Conservation (phyloP, 2,113 vertebrate species). For the Psophia crepitans region DNA sequence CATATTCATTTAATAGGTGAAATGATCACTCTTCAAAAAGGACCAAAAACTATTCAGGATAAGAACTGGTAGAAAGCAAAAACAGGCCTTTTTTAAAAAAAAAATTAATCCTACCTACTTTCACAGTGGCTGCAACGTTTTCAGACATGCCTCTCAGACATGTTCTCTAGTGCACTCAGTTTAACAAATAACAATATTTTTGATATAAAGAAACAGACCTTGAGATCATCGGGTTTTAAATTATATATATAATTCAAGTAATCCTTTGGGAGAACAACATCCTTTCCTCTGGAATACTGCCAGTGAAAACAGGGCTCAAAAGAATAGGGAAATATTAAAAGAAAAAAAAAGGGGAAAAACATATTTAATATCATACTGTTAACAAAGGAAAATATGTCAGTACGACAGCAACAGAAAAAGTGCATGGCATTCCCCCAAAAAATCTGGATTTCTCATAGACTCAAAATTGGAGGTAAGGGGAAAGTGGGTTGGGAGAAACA, state of each 20-base stretch:
- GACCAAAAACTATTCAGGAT: conserved; percentile 8
- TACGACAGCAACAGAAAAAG: neutral
- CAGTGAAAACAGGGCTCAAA: neutral
- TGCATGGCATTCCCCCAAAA: neutral
- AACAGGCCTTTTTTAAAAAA: neutral
- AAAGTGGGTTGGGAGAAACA: neutral
- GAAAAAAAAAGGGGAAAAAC: neutral
- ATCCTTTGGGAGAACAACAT: neutral
- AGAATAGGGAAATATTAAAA: neutral
- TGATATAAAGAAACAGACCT: neutral
- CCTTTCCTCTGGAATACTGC: neutral
- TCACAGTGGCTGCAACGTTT: neutral
- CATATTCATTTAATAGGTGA: neutral
- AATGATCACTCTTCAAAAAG: neutral
- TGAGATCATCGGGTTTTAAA: neutral
- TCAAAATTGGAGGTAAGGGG: neutral
- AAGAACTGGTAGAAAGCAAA: neutral
- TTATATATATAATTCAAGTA: neutral
- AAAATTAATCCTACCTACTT: neutral
- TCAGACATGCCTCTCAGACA: neutral
- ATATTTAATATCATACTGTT: neutral
- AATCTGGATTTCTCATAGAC: neutral
- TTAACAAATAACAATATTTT: neutral
- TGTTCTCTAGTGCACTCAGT: neutral
- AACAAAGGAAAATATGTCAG: neutral